Evolutionary conservation across 2,797 vertebrate species (phyloP), one percentile per base, ranked within the genome.

Genomic region (Poecilia velifera): DNA sequence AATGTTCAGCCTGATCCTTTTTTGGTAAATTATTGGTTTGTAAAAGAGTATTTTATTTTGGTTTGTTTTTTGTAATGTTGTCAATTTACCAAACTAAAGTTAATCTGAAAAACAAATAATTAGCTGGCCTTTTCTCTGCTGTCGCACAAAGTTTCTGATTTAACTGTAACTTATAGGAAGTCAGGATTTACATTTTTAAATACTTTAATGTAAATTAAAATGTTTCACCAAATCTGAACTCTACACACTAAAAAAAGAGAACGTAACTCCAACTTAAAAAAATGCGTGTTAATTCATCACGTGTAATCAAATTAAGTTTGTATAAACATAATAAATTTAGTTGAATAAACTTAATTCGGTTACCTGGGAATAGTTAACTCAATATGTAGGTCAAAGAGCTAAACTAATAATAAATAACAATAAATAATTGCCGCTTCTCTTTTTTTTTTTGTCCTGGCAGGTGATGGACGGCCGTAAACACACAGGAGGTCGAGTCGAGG

Each of bases 381-480:
- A 22, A 3, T 22, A 20, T 20, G 0, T 51, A 22, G 20, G 6
- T 51, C 49, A 22, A 51, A 51, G 20, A 22, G 49, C 25, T 12
- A n/a, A 55, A n/a, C 53, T 55, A 55, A 12, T n/a, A 6, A 62
- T 28, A 28, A 28, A 10, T n/a, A 57, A 57, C 10, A 8, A 57
- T n/a, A 31, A 8, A 57, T n/a, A 31, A 59, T 16, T 31, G 28
- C 13, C 0, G 1, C 4, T 64, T 6, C 0, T 16, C 25, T 6
- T 6, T 6, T 62, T 1, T 25, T 39, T 62, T 71, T n/a, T 74
- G 2, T 13, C 10, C 16, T 62, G 83, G 22, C 94, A 99, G 98
- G 96, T 99, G 85, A 96, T 98, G 93, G 98, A 99, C 49, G 97
- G 98, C 41, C 97, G 98, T 14, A 99, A 98, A 89, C 88, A 96